A percentile compares a stretch with the other conserved stretches of the same genome.
Evolutionary conservation across 2,113 vertebrate genomes (phyloP).

Genomic region (Seriola rivoliana): DNA sequence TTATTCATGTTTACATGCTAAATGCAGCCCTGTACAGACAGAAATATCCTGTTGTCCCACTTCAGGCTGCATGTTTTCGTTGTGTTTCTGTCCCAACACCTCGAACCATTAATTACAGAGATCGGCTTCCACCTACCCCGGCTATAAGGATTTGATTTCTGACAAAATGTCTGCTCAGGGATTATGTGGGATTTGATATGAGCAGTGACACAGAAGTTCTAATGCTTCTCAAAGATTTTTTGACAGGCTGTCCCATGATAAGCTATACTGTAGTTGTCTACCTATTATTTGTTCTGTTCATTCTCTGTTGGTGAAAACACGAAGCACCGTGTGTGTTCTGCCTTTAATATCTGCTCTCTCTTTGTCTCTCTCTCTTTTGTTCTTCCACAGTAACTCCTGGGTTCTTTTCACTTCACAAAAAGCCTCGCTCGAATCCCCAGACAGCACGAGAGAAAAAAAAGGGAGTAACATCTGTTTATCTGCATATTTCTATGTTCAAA

Average conservation of each 20-base stretch:
- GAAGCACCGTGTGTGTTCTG: constrained; percentile 40
- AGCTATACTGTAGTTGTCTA: constrained; percentile 54
- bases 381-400: constrained; percentile 80
- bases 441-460: constrained; percentile 58
- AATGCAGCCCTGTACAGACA: background rate
- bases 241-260: constrained; percentile 67
- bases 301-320: constrained; percentile 58
- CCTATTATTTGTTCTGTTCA: constrained; percentile 63
- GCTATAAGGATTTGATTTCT: constrained; percentile 63
- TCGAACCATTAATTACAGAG: constrained; percentile 58
- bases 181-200: constrained; percentile 74
- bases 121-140: constrained; percentile 43
- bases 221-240: constrained; percentile 58
- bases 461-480: constrained; percentile 77
- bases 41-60: constrained; percentile 15
- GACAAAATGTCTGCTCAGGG: constrained; percentile 69
- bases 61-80: constrained; percentile 15
- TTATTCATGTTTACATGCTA: constrained; percentile 23
- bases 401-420: constrained; percentile 73
- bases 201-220: constrained; percentile 64
- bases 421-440: constrained; percentile 67
- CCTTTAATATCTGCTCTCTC: constrained; percentile 68
- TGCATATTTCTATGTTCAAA: constrained; percentile 68
- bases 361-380: constrained; percentile 65
- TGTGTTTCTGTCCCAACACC: constrained; percentile 13